phyloP scores from a whole-genome alignment of 2,888 invertebrate species.

The Nebria salina region DNA sequence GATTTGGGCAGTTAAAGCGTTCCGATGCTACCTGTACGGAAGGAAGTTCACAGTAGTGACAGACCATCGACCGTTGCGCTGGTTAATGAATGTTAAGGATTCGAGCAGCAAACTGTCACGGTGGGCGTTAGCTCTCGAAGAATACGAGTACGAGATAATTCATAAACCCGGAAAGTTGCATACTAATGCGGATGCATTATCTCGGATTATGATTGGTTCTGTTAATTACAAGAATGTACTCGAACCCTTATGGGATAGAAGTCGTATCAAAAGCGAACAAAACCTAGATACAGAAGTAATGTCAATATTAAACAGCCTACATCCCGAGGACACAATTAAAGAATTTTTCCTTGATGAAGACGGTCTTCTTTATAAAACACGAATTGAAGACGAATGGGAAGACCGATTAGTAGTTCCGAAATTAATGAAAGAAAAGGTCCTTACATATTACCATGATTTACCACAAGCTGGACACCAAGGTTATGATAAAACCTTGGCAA shows the following conservation, averaged over 20 bases:
- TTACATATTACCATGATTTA: slow-evolving; percentile 50
- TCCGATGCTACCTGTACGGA: slow-evolving; percentile 48
- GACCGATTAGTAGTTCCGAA: not conserved
- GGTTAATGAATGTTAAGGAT: slow-evolving; percentile 26
- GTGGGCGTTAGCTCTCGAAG: too few relatives aligned
- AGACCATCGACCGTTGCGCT: slow-evolving; percentile 48
- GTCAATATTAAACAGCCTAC: not conserved
- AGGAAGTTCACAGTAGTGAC: slow-evolving; percentile 47
- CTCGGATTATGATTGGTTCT: not conserved
- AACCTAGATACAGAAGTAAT: not conserved
- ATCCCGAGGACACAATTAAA: not conserved
- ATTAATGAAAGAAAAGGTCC: slow-evolving; percentile 14
- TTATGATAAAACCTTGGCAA: slow-evolving; percentile 51
- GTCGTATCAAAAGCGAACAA: not conserved
- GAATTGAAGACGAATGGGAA: not conserved
- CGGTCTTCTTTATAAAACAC: not conserved
- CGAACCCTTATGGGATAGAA: not conserved
- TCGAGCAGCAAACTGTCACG: too few relatives aligned
- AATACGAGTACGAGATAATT: too few relatives aligned
- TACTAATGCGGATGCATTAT: not conserved
- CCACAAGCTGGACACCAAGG: slow-evolving; percentile 52
- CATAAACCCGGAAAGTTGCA: not conserved
- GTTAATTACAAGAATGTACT: too few relatives aligned
- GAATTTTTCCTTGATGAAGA: slow-evolving; percentile 5
- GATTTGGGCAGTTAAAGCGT: slow-evolving; percentile 45